A percentile compares a stretch with the other conserved stretches of the same genome.
Conservation (phyloP, 2,113 vertebrate genomes). For the Lethenteron camtschaticum region DNA sequence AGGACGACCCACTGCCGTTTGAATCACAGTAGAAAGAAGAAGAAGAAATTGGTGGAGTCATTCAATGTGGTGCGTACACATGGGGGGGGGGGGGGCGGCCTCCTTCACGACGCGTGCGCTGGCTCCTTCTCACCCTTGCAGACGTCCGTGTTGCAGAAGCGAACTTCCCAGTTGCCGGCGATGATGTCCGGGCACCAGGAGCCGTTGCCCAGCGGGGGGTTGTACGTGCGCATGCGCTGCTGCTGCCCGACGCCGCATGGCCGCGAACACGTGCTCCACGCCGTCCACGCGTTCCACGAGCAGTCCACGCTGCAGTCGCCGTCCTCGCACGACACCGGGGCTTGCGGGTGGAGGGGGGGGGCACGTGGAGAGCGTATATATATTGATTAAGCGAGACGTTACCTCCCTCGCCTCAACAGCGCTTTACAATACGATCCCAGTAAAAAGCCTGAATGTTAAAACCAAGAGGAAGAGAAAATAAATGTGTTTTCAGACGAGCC, state of each 20-base stretch:
- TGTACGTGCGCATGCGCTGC: slow-evolving; percentile 39
- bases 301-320: slow-evolving; percentile 35
- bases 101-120: neutral
- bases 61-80: too few species aligned
- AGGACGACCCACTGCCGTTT: too few species aligned
- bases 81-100: too few species aligned
- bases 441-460: too few species aligned
- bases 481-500: too few species aligned
- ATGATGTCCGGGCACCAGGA: slow-evolving; percentile 47
- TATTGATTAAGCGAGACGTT: neutral
- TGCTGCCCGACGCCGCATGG: slow-evolving; percentile 58
- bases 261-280: slow-evolving; percentile 39
- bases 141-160: slow-evolving; percentile 45
- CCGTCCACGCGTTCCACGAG: slow-evolving; percentile 42
- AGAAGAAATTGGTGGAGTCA: too few species aligned
- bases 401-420: too few species aligned
- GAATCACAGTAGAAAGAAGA: too few species aligned
- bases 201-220: slow-evolving; percentile 24
- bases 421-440: too few species aligned
- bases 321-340: slow-evolving; percentile 18
- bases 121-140: slow-evolving; percentile 33
- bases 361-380: neutral
- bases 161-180: slow-evolving; percentile 29
- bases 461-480: too few species aligned
- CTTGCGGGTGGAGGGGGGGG: slow-evolving; percentile 9